Conservation (phyloP, 2,797 vertebrate species). For the Sebastes reedi region DNA sequence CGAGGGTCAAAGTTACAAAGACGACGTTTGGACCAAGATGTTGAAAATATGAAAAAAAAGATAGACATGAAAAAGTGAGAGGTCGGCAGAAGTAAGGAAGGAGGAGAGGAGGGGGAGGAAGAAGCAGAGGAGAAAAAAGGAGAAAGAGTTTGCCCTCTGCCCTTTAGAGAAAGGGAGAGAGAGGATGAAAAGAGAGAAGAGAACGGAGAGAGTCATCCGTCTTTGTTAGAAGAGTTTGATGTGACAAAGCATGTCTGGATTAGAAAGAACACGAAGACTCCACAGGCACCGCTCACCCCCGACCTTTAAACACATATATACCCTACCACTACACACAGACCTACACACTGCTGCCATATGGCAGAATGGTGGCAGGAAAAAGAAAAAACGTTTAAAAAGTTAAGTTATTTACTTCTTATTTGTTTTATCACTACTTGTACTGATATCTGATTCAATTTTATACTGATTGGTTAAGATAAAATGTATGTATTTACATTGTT, state of each 20-base stretch:
- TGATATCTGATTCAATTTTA: not conserved
- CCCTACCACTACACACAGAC: not conserved
- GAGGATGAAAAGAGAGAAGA: not conserved
- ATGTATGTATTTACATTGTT: not conserved
- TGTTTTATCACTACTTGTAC: not conserved
- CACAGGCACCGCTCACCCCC: not conserved
- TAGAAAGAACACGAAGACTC: slow-evolving; percentile 16
- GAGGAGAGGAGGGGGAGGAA: not conserved
- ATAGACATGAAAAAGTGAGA: not conserved
- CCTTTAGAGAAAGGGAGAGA: slow-evolving; percentile 5
- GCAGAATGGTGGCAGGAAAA: rapidly evolving
- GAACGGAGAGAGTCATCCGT: slow-evolving; percentile 22
- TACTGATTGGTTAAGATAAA: not conserved
- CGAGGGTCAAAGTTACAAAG: not conserved
- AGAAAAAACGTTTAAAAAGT: no score
- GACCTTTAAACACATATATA: not conserved
- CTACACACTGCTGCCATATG: not conserved
- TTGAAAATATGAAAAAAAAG: not conserved
- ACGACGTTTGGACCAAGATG: not conserved
- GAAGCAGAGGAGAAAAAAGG: not conserved
- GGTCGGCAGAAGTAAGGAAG: not conserved
- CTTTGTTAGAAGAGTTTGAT: slow-evolving; percentile 44
- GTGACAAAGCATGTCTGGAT: slow-evolving; percentile 47
- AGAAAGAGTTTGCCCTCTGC: slow-evolving; percentile 32
- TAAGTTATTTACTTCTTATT: not conserved